Conservation (phyloP, 2,113 vertebrate species). For the Nesogale talazaci region DNA sequence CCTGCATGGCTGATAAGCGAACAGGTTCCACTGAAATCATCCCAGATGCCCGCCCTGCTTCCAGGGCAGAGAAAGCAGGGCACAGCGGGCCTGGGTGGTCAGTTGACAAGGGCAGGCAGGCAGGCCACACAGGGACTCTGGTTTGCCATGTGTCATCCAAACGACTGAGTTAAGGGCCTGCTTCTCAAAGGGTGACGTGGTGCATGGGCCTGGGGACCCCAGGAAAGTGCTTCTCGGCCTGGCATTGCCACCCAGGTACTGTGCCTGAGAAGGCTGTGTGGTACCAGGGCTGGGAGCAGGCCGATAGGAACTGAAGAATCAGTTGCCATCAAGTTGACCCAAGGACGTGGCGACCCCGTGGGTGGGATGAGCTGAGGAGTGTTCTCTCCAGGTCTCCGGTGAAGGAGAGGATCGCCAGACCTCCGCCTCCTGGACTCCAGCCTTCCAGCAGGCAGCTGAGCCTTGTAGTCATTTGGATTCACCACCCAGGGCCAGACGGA, state of each 20-base stretch:
- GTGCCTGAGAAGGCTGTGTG: not conserved
- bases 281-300: not conserved
- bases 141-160: not conserved
- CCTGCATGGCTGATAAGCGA: too few relatives aligned
- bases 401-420: not conserved
- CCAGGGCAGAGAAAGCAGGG: not conserved
- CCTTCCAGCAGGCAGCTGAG: not conserved
- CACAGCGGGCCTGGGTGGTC: not conserved
- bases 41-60: not conserved
- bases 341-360: not conserved
- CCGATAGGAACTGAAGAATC: not conserved
- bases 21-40: not conserved
- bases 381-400: not conserved
- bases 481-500: not conserved
- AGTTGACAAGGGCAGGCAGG: not conserved
- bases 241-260: accelerated
- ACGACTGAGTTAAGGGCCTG: not conserved
- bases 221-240: not conserved
- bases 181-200: not conserved
- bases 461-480: not conserved
- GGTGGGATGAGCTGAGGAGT: not conserved
- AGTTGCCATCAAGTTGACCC: not conserved
- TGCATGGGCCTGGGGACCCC: not conserved
- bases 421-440: not conserved
- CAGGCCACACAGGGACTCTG: accelerated